phyloP scores from a whole-genome alignment of 1,140 invertebrate species.

The Pseudoatta argentina region DNA sequence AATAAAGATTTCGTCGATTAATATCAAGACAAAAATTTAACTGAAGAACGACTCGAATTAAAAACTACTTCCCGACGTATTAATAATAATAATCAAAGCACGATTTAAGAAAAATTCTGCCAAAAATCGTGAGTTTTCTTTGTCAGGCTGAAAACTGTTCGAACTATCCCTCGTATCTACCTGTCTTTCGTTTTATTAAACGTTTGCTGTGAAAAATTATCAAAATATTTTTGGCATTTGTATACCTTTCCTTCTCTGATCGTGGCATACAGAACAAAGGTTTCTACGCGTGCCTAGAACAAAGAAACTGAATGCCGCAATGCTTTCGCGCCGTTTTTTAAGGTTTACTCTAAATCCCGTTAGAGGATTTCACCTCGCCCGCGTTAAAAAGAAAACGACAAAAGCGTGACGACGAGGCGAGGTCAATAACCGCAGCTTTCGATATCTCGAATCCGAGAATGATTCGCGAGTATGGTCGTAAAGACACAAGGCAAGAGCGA shows the following conservation, averaged over 20 bases:
- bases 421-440: conserved; percentile 69
- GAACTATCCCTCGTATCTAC: no score
- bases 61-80: not conserved
- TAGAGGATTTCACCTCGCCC: conserved; percentile 70
- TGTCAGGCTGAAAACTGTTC: no score
- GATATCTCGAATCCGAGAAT: conserved; percentile 59
- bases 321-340: conserved; percentile 68
- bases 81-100: not conserved
- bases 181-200: no score
- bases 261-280: not conserved
- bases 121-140: no score
- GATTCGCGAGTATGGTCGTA: not conserved
- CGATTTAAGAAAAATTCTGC: no score
- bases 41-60: not conserved
- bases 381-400: conserved; percentile 71
- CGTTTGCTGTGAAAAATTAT: not conserved
- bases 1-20: not conserved
- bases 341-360: conserved; percentile 79
- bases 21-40: not conserved
- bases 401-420: conserved; percentile 63
- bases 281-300: conserved; percentile 56
- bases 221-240: conserved; percentile 4
- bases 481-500: conserved; percentile 3
- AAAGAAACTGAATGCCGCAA: conserved; percentile 75
- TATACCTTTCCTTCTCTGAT: not conserved